A percentile compares a stretch with the other conserved stretches of the same genome.
Evolutionary conservation across 2,113 vertebrate species (phyloP).

Genomic region (Oenanthe melanoleuca): DNA sequence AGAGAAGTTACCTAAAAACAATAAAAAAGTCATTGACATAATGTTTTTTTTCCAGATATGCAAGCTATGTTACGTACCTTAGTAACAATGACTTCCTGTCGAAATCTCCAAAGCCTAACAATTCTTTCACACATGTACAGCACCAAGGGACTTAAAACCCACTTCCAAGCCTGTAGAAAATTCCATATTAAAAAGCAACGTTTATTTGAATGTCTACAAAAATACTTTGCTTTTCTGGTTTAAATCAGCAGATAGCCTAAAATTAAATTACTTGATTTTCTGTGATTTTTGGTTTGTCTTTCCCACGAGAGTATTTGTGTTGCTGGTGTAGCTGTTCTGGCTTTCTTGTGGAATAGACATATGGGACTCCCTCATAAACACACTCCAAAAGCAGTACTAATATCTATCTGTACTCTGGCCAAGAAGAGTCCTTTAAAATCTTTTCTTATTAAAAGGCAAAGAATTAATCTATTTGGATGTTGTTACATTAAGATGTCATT

Average conservation of each 20-base stretch:
- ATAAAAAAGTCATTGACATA: conserved; percentile 24
- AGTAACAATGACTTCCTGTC: conserved; percentile 77
- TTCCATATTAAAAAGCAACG: not conserved
- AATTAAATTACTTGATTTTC: not conserved
- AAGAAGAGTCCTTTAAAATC: not conserved
- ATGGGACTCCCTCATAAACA: not conserved
- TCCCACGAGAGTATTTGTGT: conserved; percentile 14
- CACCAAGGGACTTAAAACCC: conserved; percentile 76
- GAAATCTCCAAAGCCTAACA: conserved; percentile 77
- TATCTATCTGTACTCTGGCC: conserved; percentile 12
- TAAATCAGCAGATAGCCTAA: conserved; percentile 6
- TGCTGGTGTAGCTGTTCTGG: conserved; percentile 13
- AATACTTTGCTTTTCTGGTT: conserved; percentile 9
- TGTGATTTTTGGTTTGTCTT: conserved; percentile 1
- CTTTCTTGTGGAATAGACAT: conserved; percentile 4
- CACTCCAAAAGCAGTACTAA: not conserved
- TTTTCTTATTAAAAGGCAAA: conserved; percentile 4
- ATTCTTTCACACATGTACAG: conserved; percentile 76
- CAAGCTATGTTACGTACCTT: conserved; percentile 70
- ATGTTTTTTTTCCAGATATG: not conserved
- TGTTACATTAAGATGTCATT: not conserved
- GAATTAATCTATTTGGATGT: not conserved
- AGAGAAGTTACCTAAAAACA: conserved; percentile 37
- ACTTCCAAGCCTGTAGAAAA: conserved; percentile 80
- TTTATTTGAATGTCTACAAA: not conserved